These are phyloP conservation scores for Tridacna gigas DNA, from an alignment of 2,888 invertebrate species.

Conservation along the genomic window DNA sequence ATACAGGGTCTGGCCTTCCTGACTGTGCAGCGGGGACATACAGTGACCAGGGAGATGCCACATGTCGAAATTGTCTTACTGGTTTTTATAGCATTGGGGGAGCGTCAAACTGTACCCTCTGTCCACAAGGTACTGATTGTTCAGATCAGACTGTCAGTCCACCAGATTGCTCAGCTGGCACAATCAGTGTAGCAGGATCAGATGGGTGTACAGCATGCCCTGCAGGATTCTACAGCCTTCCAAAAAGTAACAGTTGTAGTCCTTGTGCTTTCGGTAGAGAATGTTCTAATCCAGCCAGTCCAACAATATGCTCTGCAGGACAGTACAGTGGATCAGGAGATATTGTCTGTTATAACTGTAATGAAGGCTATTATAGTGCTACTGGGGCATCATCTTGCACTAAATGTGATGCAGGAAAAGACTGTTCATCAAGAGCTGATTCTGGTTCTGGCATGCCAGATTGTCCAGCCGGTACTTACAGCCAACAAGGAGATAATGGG, in stretches of 20 bases:
- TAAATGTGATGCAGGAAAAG: constrained; percentile 46
- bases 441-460: constrained; percentile 10
- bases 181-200: constrained; percentile 61
- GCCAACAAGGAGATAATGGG: constrained; percentile 52
- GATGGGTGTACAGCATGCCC: constrained; percentile 61
- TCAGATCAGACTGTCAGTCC: constrained; percentile 34
- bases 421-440: constrained; percentile 63
- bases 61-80: constrained; percentile 62
- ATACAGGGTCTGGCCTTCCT: constrained; percentile 17
- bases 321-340: constrained; percentile 60
- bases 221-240: constrained; percentile 71
- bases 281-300: constrained; percentile 28
- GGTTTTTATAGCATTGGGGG: constrained; percentile 62
- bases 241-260: constrained; percentile 54
- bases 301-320: constrained; percentile 59
- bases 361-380: constrained; percentile 73
- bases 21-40: constrained; percentile 63
- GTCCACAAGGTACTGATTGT: constrained; percentile 62
- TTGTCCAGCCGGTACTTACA: constrained; percentile 67
- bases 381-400: constrained; percentile 57
- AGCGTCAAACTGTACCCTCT: constrained; percentile 40
- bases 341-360: constrained; percentile 59
- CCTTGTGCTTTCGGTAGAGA: constrained; percentile 51
- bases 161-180: constrained; percentile 59
- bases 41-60: constrained; percentile 56